phyloP scores from a whole-genome alignment of 2,888 invertebrate species.

The Phortica magna region DNA sequence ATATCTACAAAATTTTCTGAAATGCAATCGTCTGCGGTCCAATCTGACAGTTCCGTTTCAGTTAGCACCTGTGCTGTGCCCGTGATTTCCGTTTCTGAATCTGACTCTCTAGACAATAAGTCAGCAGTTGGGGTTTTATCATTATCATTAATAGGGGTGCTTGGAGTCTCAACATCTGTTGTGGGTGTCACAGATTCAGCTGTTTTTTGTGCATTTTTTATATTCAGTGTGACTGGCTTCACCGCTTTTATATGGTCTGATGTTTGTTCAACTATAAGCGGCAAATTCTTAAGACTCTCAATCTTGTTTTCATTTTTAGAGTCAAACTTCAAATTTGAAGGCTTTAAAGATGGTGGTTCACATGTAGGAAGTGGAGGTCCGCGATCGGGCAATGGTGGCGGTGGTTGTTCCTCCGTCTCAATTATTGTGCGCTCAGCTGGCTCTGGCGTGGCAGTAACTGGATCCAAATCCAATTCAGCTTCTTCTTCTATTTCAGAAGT shows the following conservation, averaged over 20 bases:
- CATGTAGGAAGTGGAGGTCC: constrained; percentile 62
- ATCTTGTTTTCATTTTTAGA: constrained; percentile 78
- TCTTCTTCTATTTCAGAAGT: constrained; percentile 62
- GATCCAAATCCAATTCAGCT: constrained; percentile 62
- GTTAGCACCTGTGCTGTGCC: constrained; percentile 83
- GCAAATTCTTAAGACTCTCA: constrained; percentile 76
- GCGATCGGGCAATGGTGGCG: constrained; percentile 55
- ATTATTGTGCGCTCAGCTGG: constrained; percentile 72
- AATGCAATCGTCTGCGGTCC: constrained; percentile 89
- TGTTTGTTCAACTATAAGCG: constrained; percentile 72
- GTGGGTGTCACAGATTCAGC: constrained; percentile 60
- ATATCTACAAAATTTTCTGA: constrained; percentile 86
- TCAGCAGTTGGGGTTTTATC: constrained; percentile 77
- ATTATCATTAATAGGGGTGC: constrained; percentile 61
- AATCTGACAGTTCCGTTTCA: constrained; percentile 93
- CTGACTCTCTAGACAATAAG: constrained; percentile 79
- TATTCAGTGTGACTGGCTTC: constrained; percentile 72
- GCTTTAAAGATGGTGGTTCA: constrained; percentile 68
- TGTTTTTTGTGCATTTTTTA: constrained; percentile 60
- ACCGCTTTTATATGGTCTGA: constrained; percentile 64
- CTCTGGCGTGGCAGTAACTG: constrained; percentile 73
- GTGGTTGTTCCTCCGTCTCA: constrained; percentile 54
- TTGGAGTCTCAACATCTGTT: constrained; percentile 8
- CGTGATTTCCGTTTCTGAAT: constrained; percentile 85
- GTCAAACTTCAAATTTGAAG: constrained; percentile 73